Evolutionary conservation across 2,888 invertebrate genomes (phyloP).

Genomic region (Meiosimyza decipiens): DNA sequence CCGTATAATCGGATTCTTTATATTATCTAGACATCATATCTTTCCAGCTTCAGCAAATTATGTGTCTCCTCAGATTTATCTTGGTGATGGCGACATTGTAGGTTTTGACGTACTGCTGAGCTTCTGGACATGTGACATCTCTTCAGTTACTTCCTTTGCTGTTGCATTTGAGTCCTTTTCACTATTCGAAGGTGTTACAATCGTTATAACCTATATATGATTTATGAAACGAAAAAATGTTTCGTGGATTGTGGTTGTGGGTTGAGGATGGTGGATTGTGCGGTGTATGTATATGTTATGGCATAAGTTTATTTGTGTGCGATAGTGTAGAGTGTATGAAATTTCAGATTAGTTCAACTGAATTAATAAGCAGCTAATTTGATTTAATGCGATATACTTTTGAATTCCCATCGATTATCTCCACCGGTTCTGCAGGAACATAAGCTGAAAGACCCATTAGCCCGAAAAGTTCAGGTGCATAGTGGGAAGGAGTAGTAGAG

Average conservation of each 20-base stretch:
- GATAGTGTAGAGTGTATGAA: constrained; percentile 38
- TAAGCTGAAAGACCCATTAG: constrained; percentile 69
- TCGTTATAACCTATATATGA: constrained; percentile 56
- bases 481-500: constrained; percentile 42
- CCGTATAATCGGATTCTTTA: background rate
- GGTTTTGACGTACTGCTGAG: constrained; percentile 44
- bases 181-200: constrained; percentile 56
- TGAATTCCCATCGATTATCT: constrained; percentile 74
- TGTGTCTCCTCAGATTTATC: constrained; percentile 47
- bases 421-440: constrained; percentile 69
- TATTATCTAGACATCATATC: background rate
- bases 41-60: too few species aligned
- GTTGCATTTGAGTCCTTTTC: constrained; percentile 7
- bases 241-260: constrained; percentile 21
- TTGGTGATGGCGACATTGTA: constrained; percentile 58
- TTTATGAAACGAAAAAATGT: constrained; percentile 15
- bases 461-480: constrained; percentile 67
- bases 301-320: constrained; percentile 24
- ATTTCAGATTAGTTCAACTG: constrained; percentile 24
- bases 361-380: constrained; percentile 27
- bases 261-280: constrained; percentile 30
- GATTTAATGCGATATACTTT: constrained; percentile 68
- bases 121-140: constrained; percentile 25
- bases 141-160: constrained; percentile 29
- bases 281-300: constrained; percentile 18